A percentile compares a stretch with the other conserved stretches of the same genome.
These are phyloP conservation scores for Argya squamiceps DNA, from an alignment of 2,797 vertebrate genomes.

Conservation along the genomic window DNA sequence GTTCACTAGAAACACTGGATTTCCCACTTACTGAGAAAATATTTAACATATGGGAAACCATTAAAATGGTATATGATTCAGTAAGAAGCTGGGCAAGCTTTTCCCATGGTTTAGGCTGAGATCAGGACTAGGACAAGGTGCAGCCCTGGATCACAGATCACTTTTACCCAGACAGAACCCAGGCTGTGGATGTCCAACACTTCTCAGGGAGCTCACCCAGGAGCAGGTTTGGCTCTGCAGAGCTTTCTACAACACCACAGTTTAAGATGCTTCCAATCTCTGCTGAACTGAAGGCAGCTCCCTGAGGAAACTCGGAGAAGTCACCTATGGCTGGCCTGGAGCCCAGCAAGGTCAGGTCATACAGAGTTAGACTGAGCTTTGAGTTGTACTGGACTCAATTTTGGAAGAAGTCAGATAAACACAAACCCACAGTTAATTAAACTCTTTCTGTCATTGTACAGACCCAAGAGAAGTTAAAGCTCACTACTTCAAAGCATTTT, in stretches of 20 bases:
- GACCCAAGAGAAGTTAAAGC: not conserved
- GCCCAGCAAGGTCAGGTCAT: not conserved
- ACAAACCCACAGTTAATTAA: not conserved
- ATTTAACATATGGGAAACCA: not conserved
- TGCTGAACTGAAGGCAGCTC: not conserved
- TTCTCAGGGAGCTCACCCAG: not conserved
- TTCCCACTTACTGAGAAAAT: constrained; percentile 17
- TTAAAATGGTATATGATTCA: not conserved
- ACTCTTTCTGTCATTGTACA: not conserved
- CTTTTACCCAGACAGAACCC: not conserved
- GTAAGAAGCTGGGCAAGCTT: not conserved
- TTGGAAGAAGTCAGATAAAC: not conserved
- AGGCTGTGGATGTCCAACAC: rapidly evolving
- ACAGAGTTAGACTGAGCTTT: not conserved
- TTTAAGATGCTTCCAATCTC: not conserved
- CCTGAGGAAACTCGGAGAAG: not conserved
- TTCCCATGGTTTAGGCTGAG: not conserved
- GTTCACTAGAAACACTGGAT: not conserved
- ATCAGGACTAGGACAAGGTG: not conserved
- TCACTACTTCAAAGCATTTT: not conserved
- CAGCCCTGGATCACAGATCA: not conserved
- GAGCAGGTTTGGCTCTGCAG: not conserved
- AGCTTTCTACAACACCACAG: not conserved
- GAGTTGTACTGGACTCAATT: not conserved
- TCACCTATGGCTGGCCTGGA: not conserved